Percentiles rank a stretch among this genome's conserved stretches.
These are phyloP conservation scores for Tangara arthus DNA, from an alignment of 2,797 vertebrate genomes.

Conservation along the genomic window DNA sequence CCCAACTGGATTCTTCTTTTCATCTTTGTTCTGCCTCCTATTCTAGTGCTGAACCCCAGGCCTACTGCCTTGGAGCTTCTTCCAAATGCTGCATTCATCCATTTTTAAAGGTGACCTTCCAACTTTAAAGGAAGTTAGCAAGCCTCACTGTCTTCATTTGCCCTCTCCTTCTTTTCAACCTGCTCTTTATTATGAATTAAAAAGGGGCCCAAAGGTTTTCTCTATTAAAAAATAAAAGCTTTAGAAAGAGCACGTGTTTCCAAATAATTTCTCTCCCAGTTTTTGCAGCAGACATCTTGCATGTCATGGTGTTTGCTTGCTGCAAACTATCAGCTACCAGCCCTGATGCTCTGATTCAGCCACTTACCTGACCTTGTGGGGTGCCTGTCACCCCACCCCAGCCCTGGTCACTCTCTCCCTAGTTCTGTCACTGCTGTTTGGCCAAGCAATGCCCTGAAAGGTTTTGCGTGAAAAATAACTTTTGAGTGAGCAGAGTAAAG, in stretches of 20 bases:
- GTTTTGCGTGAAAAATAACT: background rate
- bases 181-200: conserved; percentile 46
- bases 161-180: conserved; percentile 42
- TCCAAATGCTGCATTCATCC: conserved; percentile 45
- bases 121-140: conserved; percentile 51
- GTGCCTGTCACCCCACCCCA: background rate
- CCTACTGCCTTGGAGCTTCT: conserved; percentile 41
- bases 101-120: conserved; percentile 69
- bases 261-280: background rate
- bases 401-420: background rate
- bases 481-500: background rate
- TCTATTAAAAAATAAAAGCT: conserved; percentile 46
- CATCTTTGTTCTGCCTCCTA: conserved; percentile 48
- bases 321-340: background rate
- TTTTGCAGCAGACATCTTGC: background rate
- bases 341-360: background rate
- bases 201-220: conserved; percentile 37
- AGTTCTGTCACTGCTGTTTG: background rate
- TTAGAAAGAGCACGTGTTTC: background rate
- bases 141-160: conserved; percentile 18
- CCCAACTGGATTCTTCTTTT: conserved; percentile 53
- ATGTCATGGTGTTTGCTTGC: accelerated
- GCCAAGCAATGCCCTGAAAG: background rate
- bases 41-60: conserved; percentile 45
- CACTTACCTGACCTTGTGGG: background rate